A percentile compares a stretch with the other conserved stretches of the same genome.
Evolutionary conservation across 2,113 vertebrate species (phyloP).

Genomic region (Nycticorax nycticorax): DNA sequence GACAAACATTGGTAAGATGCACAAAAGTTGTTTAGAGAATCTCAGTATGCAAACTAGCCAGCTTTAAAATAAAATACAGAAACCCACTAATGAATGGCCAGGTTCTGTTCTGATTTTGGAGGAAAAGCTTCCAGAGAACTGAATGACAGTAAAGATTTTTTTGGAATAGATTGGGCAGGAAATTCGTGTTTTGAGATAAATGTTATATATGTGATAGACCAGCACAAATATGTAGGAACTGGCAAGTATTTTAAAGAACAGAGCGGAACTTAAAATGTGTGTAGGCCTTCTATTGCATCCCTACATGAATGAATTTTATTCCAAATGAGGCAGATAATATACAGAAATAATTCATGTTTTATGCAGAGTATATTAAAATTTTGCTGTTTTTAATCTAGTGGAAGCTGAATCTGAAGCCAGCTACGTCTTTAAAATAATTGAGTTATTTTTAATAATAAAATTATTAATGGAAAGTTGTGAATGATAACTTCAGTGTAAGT

Average conservation of each 20-base stretch:
- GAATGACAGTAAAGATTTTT: neutral
- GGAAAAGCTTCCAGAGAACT: neutral
- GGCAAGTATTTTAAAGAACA: neutral
- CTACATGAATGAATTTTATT: neutral
- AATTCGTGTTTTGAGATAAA: neutral
- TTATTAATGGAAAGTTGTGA: slow-evolving; percentile 10
- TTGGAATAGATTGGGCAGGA: neutral
- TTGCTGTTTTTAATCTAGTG: neutral
- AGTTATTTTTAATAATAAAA: slow-evolving; percentile 32
- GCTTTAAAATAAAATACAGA: neutral
- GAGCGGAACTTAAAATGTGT: neutral
- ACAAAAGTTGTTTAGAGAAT: neutral
- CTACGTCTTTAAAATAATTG: neutral
- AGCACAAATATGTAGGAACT: neutral
- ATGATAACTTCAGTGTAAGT: slow-evolving; percentile 1
- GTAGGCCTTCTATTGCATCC: neutral
- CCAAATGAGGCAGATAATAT: neutral
- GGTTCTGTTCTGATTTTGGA: neutral
- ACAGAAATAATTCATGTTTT: neutral
- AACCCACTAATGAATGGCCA: neutral
- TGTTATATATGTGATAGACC: neutral
- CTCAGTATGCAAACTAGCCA: neutral
- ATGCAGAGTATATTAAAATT: neutral
- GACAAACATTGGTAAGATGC: neutral
- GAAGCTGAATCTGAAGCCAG: neutral